Evolutionary conservation across 1,140 invertebrate species (phyloP).

Genomic region (Manduca sexta): DNA sequence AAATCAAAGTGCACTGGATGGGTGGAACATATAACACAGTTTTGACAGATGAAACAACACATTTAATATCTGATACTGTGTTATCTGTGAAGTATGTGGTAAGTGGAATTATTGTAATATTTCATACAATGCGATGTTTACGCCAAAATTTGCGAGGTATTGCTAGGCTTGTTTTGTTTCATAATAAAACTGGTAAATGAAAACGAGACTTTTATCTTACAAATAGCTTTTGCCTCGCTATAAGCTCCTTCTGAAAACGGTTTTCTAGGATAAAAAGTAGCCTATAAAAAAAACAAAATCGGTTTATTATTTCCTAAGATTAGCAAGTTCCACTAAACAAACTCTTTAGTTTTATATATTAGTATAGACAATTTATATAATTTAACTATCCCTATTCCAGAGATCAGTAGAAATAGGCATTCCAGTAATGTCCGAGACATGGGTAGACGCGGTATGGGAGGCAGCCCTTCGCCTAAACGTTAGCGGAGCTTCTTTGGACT

Average conservation of each 20-base stretch:
- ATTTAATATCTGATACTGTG: conserved; percentile 85
- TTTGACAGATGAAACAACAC: conserved; percentile 83
- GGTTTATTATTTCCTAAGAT: no score
- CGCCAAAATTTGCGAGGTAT: conserved; percentile 24
- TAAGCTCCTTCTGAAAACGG: no score
- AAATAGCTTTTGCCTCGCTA: no score
- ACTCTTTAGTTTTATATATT: no score
- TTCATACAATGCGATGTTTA: neutral
- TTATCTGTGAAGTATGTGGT: conserved; percentile 84
- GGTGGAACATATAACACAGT: conserved; percentile 83
- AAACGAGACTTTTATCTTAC: no score
- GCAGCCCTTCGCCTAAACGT: conserved; percentile 77
- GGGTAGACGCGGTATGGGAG: conserved; percentile 88
- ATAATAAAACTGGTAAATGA: no score
- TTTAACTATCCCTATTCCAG: conserved; percentile 66
- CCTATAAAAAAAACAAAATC: no score
- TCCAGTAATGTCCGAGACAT: conserved; percentile 84
- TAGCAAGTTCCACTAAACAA: no score
- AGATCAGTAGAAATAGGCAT: conserved; percentile 82
- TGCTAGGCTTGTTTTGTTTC: no score
- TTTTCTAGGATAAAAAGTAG: no score
- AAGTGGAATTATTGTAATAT: conserved; percentile 33
- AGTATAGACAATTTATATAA: no score
- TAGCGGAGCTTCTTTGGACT: conserved; percentile 76
- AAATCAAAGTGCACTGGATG: conserved; percentile 85